Evolutionary conservation across 2,797 vertebrate genomes (phyloP).

Genomic region (Cyprinodon diabolis): DNA sequence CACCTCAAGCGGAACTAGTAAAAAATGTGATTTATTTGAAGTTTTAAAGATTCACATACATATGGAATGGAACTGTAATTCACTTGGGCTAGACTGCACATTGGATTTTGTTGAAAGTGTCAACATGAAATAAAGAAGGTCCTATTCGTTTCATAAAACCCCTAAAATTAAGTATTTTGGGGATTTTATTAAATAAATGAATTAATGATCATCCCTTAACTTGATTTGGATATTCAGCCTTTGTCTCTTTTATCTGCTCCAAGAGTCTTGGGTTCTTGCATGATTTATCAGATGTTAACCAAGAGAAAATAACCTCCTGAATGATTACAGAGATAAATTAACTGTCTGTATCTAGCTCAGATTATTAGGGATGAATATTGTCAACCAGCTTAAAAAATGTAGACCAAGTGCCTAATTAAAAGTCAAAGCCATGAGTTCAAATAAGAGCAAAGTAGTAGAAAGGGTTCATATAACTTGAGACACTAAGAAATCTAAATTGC

Average conservation of each 20-base stretch:
- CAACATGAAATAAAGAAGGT: too few relatives aligned
- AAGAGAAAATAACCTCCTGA: not conserved
- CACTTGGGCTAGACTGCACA: too few relatives aligned
- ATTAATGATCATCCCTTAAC: too few relatives aligned
- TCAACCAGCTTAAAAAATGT: not conserved
- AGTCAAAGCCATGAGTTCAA: not conserved
- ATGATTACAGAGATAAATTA: not conserved
- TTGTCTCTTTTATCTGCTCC: not conserved
- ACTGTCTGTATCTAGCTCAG: not conserved
- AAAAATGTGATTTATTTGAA: too few relatives aligned
- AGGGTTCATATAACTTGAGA: not conserved
- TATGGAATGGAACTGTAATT: too few relatives aligned
- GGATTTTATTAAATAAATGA: too few relatives aligned
- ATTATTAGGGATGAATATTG: slow-evolving; percentile 3
- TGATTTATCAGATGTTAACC: not conserved
- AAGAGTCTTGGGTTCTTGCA: not conserved
- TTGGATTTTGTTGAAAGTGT: too few relatives aligned
- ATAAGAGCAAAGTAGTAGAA: not conserved
- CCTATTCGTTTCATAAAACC: too few relatives aligned
- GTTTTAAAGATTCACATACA: too few relatives aligned
- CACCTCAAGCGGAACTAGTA: too few relatives aligned
- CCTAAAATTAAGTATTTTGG: too few relatives aligned
- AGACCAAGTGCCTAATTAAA: not conserved
- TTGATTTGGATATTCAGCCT: not conserved
- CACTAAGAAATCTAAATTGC: not conserved